Evolutionary conservation across 2,888 invertebrate species (phyloP).

Genomic region (Ennomos erosarius): DNA sequence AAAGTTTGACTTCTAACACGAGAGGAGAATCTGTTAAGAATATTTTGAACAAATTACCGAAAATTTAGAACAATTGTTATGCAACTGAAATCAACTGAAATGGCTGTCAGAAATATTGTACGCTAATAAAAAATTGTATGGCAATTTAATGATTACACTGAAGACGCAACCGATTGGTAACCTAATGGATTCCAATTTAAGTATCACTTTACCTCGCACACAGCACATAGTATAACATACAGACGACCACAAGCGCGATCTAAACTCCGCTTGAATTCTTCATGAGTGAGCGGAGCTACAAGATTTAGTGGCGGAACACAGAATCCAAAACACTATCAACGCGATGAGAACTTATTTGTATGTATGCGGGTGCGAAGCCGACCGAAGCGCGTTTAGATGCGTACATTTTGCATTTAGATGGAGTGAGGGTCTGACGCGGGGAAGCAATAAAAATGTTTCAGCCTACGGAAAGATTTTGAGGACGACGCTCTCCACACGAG

Average conservation of each 20-base stretch:
- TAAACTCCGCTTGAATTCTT: constrained; percentile 49
- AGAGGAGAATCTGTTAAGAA: too few relatives aligned
- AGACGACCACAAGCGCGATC: constrained; percentile 17
- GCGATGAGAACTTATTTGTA: constrained; percentile 45
- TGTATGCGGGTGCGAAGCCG: constrained; percentile 37
- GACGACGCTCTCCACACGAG: constrained; percentile 23
- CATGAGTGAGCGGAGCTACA: constrained; percentile 45
- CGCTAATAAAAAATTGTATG: too few relatives aligned
- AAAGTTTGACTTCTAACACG: too few relatives aligned
- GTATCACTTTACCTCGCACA: constrained; percentile 34
- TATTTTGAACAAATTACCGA: too few relatives aligned
- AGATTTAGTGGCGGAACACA: constrained; percentile 47
- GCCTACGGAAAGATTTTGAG: constrained; percentile 32
- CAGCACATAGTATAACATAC: constrained; percentile 40
- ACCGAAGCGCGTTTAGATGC: constrained; percentile 33
- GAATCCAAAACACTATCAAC: constrained; percentile 47
- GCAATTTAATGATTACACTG: not conserved
- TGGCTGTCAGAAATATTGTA: too few relatives aligned
- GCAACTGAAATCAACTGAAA: too few relatives aligned
- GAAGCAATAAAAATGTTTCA: constrained; percentile 41
- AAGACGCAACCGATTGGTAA: constrained; percentile 31
- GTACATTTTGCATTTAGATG: constrained; percentile 41
- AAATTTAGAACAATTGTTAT: too few relatives aligned
- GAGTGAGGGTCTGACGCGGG: constrained; percentile 39
- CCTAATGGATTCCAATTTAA: constrained; percentile 48